phyloP scores from a whole-genome alignment of 2,888 invertebrate genomes.

The Rhamnusium bicolor region DNA sequence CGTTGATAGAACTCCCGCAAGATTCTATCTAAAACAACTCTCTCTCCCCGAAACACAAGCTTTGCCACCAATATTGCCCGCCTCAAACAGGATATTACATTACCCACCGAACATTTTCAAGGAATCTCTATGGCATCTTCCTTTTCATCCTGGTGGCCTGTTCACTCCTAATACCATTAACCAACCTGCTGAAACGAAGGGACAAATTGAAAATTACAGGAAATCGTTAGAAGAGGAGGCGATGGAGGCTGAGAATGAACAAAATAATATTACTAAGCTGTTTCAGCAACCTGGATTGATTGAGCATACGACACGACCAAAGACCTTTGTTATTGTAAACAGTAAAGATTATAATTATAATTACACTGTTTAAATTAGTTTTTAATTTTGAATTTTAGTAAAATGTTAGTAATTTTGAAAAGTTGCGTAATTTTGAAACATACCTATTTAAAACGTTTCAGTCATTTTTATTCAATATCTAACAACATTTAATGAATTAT shows the following conservation, averaged over 20 bases:
- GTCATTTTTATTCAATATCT: too few relatives aligned
- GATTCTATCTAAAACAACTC: background rate
- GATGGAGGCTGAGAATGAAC: conserved; percentile 37
- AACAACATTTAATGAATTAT: too few relatives aligned
- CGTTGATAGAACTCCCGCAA: background rate
- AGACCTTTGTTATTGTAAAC: conserved; percentile 13
- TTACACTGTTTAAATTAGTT: conserved; percentile 18
- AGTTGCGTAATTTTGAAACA: background rate
- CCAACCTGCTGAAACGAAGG: conserved; percentile 46
- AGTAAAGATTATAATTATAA: conserved; percentile 31
- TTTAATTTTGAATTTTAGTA: background rate
- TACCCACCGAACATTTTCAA: background rate
- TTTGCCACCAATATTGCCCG: background rate
- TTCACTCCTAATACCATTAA: conserved; percentile 54
- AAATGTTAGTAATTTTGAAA: background rate
- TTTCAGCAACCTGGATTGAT: background rate
- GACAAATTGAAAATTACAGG: conserved; percentile 49
- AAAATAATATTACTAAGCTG: background rate
- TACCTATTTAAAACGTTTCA: too few relatives aligned
- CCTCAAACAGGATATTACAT: background rate
- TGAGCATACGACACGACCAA: background rate
- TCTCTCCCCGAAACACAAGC: background rate
- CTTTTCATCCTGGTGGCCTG: conserved; percentile 41
- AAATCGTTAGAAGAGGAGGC: conserved; percentile 45
- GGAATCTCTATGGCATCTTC: conserved; percentile 10